Evolutionary conservation across 1,140 invertebrate species (phyloP).

Genomic region (Pristionchus pacificus): DNA sequence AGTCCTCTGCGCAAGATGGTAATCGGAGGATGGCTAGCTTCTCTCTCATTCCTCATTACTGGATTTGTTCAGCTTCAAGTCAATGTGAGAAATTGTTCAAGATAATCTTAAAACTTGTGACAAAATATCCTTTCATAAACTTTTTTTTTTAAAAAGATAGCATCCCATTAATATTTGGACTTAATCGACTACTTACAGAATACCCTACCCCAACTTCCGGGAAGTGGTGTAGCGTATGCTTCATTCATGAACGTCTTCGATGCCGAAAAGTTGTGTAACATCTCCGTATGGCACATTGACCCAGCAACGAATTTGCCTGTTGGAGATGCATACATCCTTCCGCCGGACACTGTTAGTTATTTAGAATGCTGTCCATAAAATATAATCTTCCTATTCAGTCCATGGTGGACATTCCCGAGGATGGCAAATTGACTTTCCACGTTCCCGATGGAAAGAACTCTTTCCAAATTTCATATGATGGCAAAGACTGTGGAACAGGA

Average conservation of each 20-base stretch:
- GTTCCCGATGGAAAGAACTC: conserved; percentile 3
- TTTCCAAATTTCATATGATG: too few species aligned
- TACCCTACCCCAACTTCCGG: conserved; percentile 69
- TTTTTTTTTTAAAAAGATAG: too few species aligned
- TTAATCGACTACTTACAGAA: conserved; percentile 1
- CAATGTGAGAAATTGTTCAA: conserved; percentile 61
- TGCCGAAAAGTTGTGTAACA: conserved; percentile 40
- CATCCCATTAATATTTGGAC: too few species aligned
- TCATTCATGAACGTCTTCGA: conserved; percentile 69
- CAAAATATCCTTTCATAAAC: conserved; percentile 7
- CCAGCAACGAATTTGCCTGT: neutral
- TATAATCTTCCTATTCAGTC: neutral
- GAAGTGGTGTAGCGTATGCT: conserved; percentile 65
- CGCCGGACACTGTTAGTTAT: conserved; percentile 5
- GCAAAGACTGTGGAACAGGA: too few species aligned
- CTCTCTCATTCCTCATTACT: conserved; percentile 76
- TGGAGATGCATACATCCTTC: neutral
- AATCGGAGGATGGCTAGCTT: conserved; percentile 76
- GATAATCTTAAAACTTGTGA: neutral
- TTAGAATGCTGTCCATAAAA: neutral
- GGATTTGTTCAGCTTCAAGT: conserved; percentile 75
- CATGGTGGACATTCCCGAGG: conserved; percentile 3
- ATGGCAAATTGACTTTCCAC: neutral
- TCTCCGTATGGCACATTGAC: conserved; percentile 18
- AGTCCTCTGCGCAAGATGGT: conserved; percentile 72